Base-by-base conservation (phyloP, 2,113 vertebrate genomes). In the Lophochroa leadbeateri region DNA sequence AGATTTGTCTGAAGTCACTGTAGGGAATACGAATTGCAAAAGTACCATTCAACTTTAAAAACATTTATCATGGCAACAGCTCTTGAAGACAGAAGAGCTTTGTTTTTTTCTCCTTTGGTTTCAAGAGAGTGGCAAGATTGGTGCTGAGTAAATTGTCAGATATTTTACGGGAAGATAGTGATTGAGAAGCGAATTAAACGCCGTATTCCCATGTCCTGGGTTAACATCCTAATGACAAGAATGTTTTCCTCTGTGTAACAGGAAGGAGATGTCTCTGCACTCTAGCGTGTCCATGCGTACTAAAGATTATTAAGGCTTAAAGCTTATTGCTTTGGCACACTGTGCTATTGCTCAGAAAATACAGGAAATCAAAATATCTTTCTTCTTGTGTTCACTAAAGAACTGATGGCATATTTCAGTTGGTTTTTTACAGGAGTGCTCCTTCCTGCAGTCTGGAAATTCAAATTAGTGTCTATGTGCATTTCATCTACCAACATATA, bases 221-320 rank as follows among this genome's bases (percentile, higher is more conserved):
- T 82, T 76, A 68, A 50, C 23, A 60, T 35, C 20, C 9, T 92
- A 57, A 72, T 15, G 50, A 7, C 33, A 72, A 24, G 17, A 86
- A 68, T 28, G 10, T 52, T 87, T 74, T 64, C 29, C 33, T 43
- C 65, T 52, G 23, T 47, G 13, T 55, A 7, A 75, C 37, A 50
- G 39, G 50, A 47, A 81, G 37, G 31, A 82, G 29, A 46, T 29
- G 11, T 41, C 35, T 50, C 55, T 78, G 64, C 11, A 25, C 15
- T 58, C 37, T 33, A 25, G 2, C 13, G 27, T 65, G 52, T 55
- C 65, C 1, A 0, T 9, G 41, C 0, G 0, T 31, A 50, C 41
- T 41, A 75, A 71, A 20, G 14, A 25, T 55, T n/a, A 58, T 14
- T 28, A 74, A 80, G 39, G 50, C 11, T 52, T 46, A 65, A 69